Evolutionary conservation across 2,888 invertebrate genomes (phyloP).

Genomic region (Ectemnius cavifrons): DNA sequence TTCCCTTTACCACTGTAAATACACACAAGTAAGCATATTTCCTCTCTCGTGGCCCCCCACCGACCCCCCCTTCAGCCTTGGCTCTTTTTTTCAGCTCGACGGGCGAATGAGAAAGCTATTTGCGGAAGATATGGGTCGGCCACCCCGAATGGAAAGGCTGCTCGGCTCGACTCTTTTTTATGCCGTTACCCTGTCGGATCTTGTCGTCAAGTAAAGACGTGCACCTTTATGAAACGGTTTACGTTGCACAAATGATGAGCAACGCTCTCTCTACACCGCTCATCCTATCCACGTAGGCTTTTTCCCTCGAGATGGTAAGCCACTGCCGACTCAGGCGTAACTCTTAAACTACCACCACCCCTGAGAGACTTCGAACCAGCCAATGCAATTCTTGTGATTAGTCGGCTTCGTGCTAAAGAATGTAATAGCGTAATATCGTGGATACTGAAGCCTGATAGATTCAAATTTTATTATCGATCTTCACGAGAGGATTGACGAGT

Average conservation of each 20-base stretch:
- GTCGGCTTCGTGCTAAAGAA: too few species aligned
- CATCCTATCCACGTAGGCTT: not conserved
- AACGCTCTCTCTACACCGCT: constrained; percentile 29
- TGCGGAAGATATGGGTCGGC: constrained; percentile 69
- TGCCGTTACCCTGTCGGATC: constrained; percentile 31
- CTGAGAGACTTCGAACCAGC: not conserved
- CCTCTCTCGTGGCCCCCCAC: not conserved
- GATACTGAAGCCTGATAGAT: too few species aligned
- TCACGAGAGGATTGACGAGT: too few species aligned
- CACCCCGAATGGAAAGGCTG: constrained; percentile 54
- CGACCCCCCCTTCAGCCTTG: constrained; percentile 18
- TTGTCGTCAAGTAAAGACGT: constrained; percentile 32
- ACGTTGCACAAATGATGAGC: constrained; percentile 51
- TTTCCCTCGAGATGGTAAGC: too few species aligned
- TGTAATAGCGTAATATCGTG: too few species aligned
- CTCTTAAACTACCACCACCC: not conserved
- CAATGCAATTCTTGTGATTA: too few species aligned
- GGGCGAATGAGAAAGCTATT: constrained; percentile 60
- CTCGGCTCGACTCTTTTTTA: constrained; percentile 31
- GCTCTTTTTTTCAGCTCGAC: constrained; percentile 54
- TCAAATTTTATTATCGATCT: too few species aligned
- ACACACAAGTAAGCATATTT: constrained; percentile 38
- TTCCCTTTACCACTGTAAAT: not conserved
- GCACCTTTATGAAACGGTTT: constrained; percentile 50
- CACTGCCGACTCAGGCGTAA: not conserved